phyloP scores from a whole-genome alignment of 2,113 vertebrate genomes.

The Nothoprocta perdicaria region DNA sequence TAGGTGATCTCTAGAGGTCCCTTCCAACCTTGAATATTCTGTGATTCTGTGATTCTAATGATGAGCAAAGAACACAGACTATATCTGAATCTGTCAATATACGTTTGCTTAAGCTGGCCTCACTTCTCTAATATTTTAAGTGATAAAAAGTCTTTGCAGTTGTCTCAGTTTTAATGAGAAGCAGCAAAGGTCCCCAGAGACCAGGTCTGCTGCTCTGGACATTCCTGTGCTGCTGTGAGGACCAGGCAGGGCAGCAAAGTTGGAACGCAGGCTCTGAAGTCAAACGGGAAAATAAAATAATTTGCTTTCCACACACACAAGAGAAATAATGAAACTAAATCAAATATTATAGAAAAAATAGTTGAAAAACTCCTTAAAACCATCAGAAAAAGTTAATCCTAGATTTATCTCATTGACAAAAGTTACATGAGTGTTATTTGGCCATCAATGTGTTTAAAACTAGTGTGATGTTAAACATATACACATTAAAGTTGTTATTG shows the following conservation, averaged over 20 bases:
- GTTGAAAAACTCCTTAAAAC: not conserved
- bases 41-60: not conserved
- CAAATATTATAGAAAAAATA: not conserved
- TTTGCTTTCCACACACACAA: not conserved
- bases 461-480: not conserved
- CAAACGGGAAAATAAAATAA: not conserved
- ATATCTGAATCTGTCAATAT: not conserved
- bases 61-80: not conserved
- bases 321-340: not conserved
- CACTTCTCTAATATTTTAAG: not conserved
- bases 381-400: not conserved
- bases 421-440: not conserved
- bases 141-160: not conserved
- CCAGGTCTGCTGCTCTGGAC: fast-evolving
- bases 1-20: too few species aligned
- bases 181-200: not conserved
- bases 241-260: not conserved
- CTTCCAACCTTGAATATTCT: too few species aligned
- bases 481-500: not conserved
- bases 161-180: not conserved
- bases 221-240: not conserved
- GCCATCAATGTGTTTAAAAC: not conserved
- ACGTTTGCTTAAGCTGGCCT: not conserved
- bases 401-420: not conserved
- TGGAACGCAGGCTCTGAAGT: not conserved